These are phyloP conservation scores for Onychorhynchus coronatus DNA, from an alignment of 2,113 vertebrate species.

Conservation along the genomic window DNA sequence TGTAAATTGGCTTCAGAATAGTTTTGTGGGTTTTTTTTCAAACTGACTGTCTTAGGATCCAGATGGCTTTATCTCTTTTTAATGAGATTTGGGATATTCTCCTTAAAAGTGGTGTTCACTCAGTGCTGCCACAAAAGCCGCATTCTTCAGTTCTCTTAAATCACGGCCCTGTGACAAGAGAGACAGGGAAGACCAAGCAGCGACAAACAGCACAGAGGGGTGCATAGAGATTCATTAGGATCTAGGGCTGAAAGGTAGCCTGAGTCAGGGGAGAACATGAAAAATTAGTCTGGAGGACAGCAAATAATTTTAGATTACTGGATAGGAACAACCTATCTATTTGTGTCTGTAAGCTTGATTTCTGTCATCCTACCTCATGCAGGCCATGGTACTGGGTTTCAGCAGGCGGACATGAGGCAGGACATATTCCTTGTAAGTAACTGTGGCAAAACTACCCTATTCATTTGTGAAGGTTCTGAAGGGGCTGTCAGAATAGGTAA, in stretches of 20 bases:
- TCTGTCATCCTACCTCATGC: not conserved
- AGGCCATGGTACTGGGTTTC: not conserved
- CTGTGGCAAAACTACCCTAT: not conserved
- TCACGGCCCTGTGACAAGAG: not conserved
- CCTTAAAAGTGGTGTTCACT: not conserved
- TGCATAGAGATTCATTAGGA: not conserved
- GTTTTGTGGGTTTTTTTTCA: not conserved
- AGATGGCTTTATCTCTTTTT: constrained; percentile 40
- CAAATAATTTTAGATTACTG: not conserved
- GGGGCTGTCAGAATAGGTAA: not conserved
- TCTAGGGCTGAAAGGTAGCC: not conserved
- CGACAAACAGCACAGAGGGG: not conserved
- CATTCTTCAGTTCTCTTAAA: not conserved
- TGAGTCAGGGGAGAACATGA: not conserved
- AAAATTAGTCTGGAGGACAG: not conserved
- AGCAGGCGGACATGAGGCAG: not conserved
- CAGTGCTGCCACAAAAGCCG: not conserved
- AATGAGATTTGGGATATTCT: constrained; percentile 27
- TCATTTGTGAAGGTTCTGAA: not conserved
- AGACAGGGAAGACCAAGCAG: not conserved
- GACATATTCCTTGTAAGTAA: not conserved
- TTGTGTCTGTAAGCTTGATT: not conserved
- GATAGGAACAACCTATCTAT: not conserved
- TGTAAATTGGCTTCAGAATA: constrained; percentile 45
- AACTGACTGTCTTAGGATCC: not conserved